Evolutionary conservation across 2,888 invertebrate genomes (phyloP).

Genomic region (Drosophila greeni): DNA sequence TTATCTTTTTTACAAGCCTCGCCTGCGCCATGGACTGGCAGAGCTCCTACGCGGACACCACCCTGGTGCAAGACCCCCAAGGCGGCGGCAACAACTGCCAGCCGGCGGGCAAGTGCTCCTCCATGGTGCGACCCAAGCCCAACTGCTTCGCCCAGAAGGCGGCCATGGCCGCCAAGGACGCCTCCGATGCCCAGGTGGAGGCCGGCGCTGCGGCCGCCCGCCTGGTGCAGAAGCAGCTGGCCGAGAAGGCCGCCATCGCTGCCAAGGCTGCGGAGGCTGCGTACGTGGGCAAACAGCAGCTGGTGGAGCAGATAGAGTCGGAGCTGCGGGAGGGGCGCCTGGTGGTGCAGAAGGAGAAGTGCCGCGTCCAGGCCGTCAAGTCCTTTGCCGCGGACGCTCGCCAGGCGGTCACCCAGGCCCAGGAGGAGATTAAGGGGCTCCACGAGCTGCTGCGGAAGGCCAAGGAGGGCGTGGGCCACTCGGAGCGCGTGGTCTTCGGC

Average conservation of each 20-base stretch:
- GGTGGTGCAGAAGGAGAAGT: conserved; percentile 82
- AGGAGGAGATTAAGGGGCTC: conserved; percentile 80
- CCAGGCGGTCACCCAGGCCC: conserved; percentile 83
- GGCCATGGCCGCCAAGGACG: conserved; percentile 85
- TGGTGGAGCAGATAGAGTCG: conserved; percentile 84
- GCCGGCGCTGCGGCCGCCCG: not conserved
- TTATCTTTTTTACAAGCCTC: no score
- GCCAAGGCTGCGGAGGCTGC: conserved; percentile 87
- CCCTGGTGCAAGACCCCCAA: not conserved
- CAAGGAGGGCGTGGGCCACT: conserved; percentile 81
- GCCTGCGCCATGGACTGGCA: no score
- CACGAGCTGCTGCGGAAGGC: conserved; percentile 80
- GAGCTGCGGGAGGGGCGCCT: conserved; percentile 85
- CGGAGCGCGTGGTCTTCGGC: conserved; percentile 82
- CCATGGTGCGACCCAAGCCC: conserved; percentile 1
- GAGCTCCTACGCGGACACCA: not conserved
- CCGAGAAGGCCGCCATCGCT: conserved; percentile 85
- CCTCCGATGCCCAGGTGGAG: conserved; percentile 77
- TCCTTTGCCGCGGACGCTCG: conserved; percentile 83
- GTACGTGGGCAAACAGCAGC: conserved; percentile 84
- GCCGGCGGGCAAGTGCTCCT: not conserved
- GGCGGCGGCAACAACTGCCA: not conserved
- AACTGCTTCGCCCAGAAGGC: conserved; percentile 85
- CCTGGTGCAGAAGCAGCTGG: conserved; percentile 80
- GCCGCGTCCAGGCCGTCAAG: conserved; percentile 82